Base-by-base conservation (phyloP, 2,888 invertebrate species). In the Norana najaformis region DNA sequence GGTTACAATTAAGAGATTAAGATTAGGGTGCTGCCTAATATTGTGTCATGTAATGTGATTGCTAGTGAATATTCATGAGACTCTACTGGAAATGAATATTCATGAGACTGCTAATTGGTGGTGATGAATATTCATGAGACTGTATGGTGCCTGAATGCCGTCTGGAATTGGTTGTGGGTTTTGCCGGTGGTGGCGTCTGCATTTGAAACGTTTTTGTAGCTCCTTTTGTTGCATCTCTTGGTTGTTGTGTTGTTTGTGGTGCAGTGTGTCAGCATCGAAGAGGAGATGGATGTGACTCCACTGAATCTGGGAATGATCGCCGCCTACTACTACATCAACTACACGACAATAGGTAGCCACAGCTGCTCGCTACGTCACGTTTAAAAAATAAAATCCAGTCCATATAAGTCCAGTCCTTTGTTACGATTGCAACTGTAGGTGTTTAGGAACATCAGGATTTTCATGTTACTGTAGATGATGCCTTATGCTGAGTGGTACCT, bases 241-340 rank as follows among this genome's bases (percentile, higher is more conserved):
- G 47, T 69, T 85, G 13, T 88, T 47, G n/a, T n/a, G 39, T 11
- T 41, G 37, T 88, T 89, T 37, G 88, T 82, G 35, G 93, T 93
- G 89, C 93, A 95, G 94, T 99, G 99, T 95, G 98, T 99, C 93
- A 97, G 98, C 89, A 96, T 99, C 16, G 99, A 99, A 94, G 99
- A 99, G 93, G 99, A 99, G 93, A 98, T 99, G 97, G 99, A 99
- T 94, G 97, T 98, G 0, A 96, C 98, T 91, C 98, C 99, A 0
- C 96, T 99, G 69, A 99, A 99, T 96, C 95, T 99, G 94, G 99
- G 99, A 94, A 99, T 99, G 99, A 99, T 99, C 95, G 99, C 99
- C 0, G 98, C 99, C 0, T 99, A 99, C 95, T 99, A 99, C 95
- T 99, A 99, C 95, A 99, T 99, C 93, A 99, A 99, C 95, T 99